Conservation (phyloP, 2,113 vertebrate species). For the Vulpes ferrilata region DNA sequence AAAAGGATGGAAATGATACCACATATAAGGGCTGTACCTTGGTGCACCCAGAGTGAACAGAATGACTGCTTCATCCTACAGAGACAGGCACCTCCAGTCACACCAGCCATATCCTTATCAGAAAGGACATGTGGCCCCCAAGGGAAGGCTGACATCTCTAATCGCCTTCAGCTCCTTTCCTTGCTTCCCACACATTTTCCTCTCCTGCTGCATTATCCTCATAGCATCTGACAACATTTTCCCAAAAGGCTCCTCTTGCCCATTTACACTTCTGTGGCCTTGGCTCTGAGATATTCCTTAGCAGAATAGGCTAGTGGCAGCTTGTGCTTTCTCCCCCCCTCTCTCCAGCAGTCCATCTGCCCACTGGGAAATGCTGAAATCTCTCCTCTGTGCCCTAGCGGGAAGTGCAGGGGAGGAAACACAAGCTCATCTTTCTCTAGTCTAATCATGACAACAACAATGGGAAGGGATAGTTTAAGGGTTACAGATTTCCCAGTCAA, state of each 20-base stretch:
- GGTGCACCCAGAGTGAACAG: neutral
- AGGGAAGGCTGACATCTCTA: neutral
- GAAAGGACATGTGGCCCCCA: neutral
- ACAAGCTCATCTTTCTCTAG: constrained; percentile 13
- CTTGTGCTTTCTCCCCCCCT: neutral
- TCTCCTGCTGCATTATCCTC: neutral
- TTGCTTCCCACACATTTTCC: neutral
- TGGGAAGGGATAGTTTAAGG: neutral
- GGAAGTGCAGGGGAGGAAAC: neutral
- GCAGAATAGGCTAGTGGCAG: neutral
- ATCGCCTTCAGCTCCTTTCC: neutral
- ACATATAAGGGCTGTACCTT: neutral
- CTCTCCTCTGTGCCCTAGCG: neutral
- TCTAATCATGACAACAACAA: neutral
- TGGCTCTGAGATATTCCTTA: neutral
- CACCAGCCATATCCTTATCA: neutral
- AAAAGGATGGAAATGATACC: neutral
- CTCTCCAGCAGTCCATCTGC: constrained; percentile 14
- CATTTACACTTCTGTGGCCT: constrained; percentile 23
- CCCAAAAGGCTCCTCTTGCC: constrained; percentile 22
- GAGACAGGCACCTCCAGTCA: neutral
- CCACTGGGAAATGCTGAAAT: neutral
- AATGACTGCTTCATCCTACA: neutral
- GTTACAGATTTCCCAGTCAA: neutral
- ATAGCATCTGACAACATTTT: neutral